phyloP scores from a whole-genome alignment of 2,113 vertebrate species.

The Tetrao urogallus region DNA sequence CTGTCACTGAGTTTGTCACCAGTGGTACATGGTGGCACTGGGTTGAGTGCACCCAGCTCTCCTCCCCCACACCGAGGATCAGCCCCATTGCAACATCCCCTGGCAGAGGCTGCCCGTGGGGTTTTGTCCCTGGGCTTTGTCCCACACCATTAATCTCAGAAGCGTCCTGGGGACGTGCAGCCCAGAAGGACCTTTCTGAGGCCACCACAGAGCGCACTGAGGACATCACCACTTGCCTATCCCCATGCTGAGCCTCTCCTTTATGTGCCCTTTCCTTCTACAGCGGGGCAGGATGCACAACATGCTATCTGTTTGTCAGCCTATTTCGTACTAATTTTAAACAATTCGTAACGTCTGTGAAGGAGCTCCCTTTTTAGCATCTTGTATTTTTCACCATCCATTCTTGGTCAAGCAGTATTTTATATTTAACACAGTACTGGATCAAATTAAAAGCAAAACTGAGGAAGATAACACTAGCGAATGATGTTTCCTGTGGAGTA shows the following conservation, averaged over 20 bases:
- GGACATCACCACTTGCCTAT: not conserved
- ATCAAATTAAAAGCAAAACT: slow-evolving; percentile 29
- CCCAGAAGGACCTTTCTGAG: not conserved
- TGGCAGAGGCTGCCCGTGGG: not conserved
- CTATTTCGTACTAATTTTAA: slow-evolving; percentile 57
- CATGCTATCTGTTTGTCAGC: not conserved
- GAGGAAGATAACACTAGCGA: slow-evolving; percentile 36
- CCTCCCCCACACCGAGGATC: not conserved
- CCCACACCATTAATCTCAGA: not conserved
- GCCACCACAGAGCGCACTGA: fast-evolving
- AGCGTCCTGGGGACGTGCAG: not conserved
- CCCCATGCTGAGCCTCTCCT: not conserved
- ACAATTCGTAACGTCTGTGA: not conserved
- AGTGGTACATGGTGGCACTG: fast-evolving
- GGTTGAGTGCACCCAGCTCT: not conserved
- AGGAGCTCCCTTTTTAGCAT: slow-evolving; percentile 45
- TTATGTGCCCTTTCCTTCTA: not conserved
- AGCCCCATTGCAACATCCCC: not conserved
- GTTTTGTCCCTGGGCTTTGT: fast-evolving
- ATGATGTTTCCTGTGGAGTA: slow-evolving; percentile 56
- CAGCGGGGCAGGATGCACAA: not conserved
- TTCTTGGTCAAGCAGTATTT: slow-evolving; percentile 60
- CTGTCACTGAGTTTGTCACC: not conserved
- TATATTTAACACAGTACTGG: slow-evolving; percentile 70
- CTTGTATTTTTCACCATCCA: slow-evolving; percentile 37